Evolutionary conservation across 2,888 invertebrate species (phyloP), one percentile per base, ranked within the genome.

Genomic region (Drosophila austrosaltans): DNA sequence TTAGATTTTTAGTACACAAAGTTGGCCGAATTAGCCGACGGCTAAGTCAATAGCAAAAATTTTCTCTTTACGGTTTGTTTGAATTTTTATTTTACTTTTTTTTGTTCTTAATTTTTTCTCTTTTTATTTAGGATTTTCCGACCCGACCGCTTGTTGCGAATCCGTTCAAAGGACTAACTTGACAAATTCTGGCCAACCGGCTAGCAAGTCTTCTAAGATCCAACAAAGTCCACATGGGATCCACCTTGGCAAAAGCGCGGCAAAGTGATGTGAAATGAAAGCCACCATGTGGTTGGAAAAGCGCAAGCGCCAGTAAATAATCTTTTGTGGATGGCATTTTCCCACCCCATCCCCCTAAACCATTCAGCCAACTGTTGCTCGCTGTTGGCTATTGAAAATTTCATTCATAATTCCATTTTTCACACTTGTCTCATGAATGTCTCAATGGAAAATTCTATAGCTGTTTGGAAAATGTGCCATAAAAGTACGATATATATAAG

Each of bases 161-260:
- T 88, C 85, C 84, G 74, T 79, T 66, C 67, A 66, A 68, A 88
- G 85, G 85, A 86, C 85, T 86, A 88, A 86, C 64, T 63, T 42
- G 57, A 54, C 56, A 53, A 69, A 70, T 66, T 53, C 58, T 63
- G 56, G 57, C 63, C 63, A 66, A 61, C 77, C 79, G 77, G 77
- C 78, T 60, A 63, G 57, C 56, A 71, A 67, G 63, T 62, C 72
- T 40, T 58, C 42, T 40, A n/a, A 48, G 22, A 30, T 36, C 59
- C 16, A 72, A 81, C 48, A 48, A 8, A 53, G 60, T 75, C 78
- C 77, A 82, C 65, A 75, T 32, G 39, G 12, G n/a, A 20, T 58
- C 57, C 63, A 54, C 72, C 69, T 7, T 42, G 20, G 5, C 8
- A 75, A 81, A 82, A 74, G 71, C 80, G 85, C 86, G 86, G 79